Percentiles rank a stretch among this genome's conserved stretches.
phyloP scores from a whole-genome alignment of 30 jellyfish, hydroid and myxozoan species.

The Aurelia sp. region DNA sequence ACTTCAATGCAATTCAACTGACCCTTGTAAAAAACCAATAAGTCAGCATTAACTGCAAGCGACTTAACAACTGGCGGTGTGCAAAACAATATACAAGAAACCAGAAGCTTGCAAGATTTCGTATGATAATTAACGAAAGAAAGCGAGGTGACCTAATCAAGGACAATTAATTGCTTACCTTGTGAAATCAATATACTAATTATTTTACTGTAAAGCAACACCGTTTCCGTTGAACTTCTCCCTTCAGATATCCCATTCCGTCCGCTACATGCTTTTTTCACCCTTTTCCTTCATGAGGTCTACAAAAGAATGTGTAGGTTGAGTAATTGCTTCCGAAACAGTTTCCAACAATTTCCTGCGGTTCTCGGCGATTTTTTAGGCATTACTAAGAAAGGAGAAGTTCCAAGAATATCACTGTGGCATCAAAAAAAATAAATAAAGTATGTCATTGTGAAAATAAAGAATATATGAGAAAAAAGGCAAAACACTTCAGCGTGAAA shows the following conservation, averaged over 20 bases:
- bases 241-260: slow-evolving; percentile 27
- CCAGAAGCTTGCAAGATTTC: background rate
- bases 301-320: slow-evolving; percentile 13
- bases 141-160: background rate
- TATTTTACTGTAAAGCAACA: background rate
- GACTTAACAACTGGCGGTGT: too few species aligned
- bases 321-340: slow-evolving; percentile 44
- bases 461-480: too few species aligned
- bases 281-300: slow-evolving; percentile 41
- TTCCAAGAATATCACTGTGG: too few species aligned
- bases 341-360: background rate
- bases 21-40: too few species aligned
- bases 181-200: slow-evolving; percentile 14
- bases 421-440: too few species aligned
- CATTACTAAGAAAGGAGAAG: too few species aligned
- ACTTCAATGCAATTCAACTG: too few species aligned
- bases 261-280: slow-evolving; percentile 12
- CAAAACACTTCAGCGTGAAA: too few species aligned
- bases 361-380: too few species aligned
- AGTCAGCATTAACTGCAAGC: too few species aligned
- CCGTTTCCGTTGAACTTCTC: slow-evolving; percentile 43
- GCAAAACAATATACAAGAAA: background rate
- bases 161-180: background rate
- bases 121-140: background rate
- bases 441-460: too few species aligned